A percentile compares a stretch with the other conserved stretches of the same genome.
These are phyloP conservation scores for Tychaedon coryphoeus DNA, from an alignment of 2,113 vertebrate genomes.

Conservation along the genomic window DNA sequence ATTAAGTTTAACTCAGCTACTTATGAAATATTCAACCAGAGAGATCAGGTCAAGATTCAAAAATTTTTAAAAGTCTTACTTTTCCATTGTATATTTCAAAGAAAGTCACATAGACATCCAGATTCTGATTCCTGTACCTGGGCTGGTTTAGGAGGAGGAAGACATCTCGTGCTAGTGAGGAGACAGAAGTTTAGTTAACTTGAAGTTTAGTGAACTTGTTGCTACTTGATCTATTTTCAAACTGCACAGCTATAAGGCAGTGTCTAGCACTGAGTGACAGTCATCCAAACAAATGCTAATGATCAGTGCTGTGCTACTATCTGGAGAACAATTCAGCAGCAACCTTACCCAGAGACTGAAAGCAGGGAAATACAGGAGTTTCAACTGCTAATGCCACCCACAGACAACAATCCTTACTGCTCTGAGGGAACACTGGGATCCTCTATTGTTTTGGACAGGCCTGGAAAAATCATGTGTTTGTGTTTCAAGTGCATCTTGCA, in stretches of 20 bases:
- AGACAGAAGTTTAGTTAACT: neutral
- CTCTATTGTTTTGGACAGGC: neutral
- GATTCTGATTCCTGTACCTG: conserved; percentile 73
- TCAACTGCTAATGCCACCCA: neutral
- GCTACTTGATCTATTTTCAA: neutral
- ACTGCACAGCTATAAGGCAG: neutral
- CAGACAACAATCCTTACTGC: neutral
- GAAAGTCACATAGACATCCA: conserved; percentile 89
- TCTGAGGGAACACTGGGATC: neutral
- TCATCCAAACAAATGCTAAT: neutral
- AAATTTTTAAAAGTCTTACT: conserved; percentile 64
- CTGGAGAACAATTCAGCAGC: neutral
- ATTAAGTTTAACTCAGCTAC: neutral
- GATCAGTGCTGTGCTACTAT: neutral
- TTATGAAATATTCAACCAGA: neutral
- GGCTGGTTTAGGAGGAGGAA: conserved; percentile 84
- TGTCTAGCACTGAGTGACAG: neutral
- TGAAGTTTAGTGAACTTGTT: neutral
- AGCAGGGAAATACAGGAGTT: neutral
- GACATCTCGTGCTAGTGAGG: conserved; percentile 86
- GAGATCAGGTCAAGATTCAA: neutral
- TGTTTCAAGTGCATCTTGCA: neutral
- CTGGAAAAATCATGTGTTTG: neutral
- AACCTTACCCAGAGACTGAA: neutral
- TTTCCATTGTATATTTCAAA: conserved; percentile 99